Evolutionary conservation across 2,797 vertebrate species (phyloP), one percentile per base, ranked within the genome.

Genomic region (Serranus cabrilla): DNA sequence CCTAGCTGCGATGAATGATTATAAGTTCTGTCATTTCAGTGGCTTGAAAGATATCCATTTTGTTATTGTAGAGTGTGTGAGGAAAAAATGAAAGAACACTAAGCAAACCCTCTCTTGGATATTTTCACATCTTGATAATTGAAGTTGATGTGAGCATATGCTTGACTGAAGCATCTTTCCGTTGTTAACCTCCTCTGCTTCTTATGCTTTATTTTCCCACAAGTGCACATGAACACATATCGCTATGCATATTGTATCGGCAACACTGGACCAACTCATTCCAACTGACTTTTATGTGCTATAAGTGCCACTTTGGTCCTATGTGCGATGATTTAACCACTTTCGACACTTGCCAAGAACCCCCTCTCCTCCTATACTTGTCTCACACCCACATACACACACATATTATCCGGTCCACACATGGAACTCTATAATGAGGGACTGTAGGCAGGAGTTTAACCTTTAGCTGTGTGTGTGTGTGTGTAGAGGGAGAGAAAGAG

Each of bases 231-330:
- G n/a, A 42, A 49, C 73, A 68, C 60, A 27, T 11, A 58, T 56
- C 16, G 1, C 11, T 17, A 81, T 74, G 63, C 68, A 78, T 78
- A 86, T 88, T 77, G 65, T 54, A 67, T 59, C 10, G 6, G 78
- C 80, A 77, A 46, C 76, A 71, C 56, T 47, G 47, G 79, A 78
- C 85, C 80, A 65, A 75, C 77, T 92, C 82, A 86, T 87, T 88
- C 81, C 77, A 31, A 31, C 51, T 91, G 92, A 93, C 80, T 47
- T 94, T 93, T 91, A 93, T 90, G 78, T 81, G 87, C 91, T 84
- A 74, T 90, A 90, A 93, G 91, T 92, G 91, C 90, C 92, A 91
- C 89, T 91, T 90, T 64, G 80, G 58, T 87, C 82, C 82, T 75
- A 59, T 88, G 83, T 88, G 85, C 5, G 25, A 88, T 92, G 87